Base-by-base conservation (phyloP, 2,888 invertebrate genomes). In the Chrysomela aeneicollis region DNA sequence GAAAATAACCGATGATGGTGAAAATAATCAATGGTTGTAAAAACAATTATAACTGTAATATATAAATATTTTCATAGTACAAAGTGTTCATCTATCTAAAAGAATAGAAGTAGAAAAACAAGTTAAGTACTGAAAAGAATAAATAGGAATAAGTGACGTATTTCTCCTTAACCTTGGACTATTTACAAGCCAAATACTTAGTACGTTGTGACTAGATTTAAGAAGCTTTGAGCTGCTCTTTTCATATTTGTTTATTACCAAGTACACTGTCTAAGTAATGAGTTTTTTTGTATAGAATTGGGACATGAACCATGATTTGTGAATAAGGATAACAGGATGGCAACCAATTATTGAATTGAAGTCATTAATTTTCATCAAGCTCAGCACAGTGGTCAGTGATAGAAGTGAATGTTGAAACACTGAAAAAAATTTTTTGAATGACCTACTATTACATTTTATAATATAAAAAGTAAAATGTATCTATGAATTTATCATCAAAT, bases 21-120 rank as follows among this genome's bases (percentile, higher is more conserved):
- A 26, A n/a, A 19, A 18, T 15, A 6, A 42, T 32, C 19, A 21
- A 8, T 18, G 22, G 22, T 8, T 18, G 12, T 35, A 8, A 37
- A 54, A 54, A 30, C 15, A 5, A n/a, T 12, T 19, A 55, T 22
- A 37, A 17, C 22, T 37, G 12, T 32, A 54, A 54, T 54, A 19
- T 54, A 54, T 54, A 18, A 5, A 1, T 55, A 8, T 3, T 42
- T 30, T 15, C 32, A 12, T 4, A 26, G 47, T 51, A 42, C 61
- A 61, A 37, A 61, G 55, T 61, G 61, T 61, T 61, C 53, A 54
- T 61, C 32, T 54, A 54, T 30, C 47, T 37, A 37, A 52, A n/a
- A 32, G 17, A 47, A 52, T 5, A 52, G 12, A 5, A 1, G 8
- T 60, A 35, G 37, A 52, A 52, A 30, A 26, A 49, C 10, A 59